Conservation (phyloP, 2,888 invertebrate genomes). For the Abrostola triplasia region DNA sequence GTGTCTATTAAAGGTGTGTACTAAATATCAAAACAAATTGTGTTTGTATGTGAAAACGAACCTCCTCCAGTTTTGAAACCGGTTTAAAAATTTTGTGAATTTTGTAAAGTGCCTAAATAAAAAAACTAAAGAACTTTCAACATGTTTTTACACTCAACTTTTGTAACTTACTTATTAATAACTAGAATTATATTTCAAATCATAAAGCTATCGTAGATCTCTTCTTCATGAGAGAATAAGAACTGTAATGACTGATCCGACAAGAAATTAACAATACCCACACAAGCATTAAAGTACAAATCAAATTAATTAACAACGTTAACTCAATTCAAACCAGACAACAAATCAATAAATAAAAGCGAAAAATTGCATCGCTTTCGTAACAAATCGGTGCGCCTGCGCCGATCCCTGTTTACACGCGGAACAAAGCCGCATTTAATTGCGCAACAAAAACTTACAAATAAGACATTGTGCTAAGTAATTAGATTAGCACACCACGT, state of each 20-base stretch:
- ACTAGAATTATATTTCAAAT: no score
- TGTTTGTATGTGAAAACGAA: no score
- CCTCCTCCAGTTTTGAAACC: no score
- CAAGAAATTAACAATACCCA: constrained; percentile 27
- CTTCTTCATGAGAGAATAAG: neutral
- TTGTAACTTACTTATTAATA: no score
- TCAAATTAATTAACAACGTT: constrained; percentile 53
- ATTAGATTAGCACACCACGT: constrained; percentile 84
- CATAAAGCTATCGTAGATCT: no score
- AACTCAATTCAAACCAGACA: constrained; percentile 44
- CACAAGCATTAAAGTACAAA: constrained; percentile 29
- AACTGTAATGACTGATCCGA: constrained; percentile 23
- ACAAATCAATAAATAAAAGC: constrained; percentile 59
- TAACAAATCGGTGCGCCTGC: constrained; percentile 69
- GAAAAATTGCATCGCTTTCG: constrained; percentile 56
- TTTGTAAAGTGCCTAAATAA: no score
- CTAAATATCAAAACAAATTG: no score
- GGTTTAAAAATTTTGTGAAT: no score
- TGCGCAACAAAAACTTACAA: constrained; percentile 82
- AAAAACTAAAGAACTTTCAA: no score
- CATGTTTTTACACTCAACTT: no score
- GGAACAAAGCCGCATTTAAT: constrained; percentile 75
- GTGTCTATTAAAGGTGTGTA: no score
- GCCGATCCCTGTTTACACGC: constrained; percentile 72
- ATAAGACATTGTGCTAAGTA: constrained; percentile 86